phyloP scores from a whole-genome alignment of 2,113 vertebrate species.

The Ameiurus melas region DNA sequence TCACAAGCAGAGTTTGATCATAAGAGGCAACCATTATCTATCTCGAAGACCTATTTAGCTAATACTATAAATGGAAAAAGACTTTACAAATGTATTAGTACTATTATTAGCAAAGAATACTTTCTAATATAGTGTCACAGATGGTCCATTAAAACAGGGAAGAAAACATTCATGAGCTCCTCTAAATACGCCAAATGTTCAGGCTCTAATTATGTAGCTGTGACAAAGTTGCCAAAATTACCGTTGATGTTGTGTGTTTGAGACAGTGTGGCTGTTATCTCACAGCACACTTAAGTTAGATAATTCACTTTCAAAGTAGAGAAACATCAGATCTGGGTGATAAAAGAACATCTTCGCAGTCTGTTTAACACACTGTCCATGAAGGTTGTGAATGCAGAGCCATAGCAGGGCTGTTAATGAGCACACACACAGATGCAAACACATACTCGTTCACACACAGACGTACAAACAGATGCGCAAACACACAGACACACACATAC shows the following conservation, averaged over 20 bases:
- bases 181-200: neutral
- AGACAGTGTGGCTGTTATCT: neutral
- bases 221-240: neutral
- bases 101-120: neutral
- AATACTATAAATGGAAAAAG: neutral
- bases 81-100: neutral
- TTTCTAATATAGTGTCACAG: neutral
- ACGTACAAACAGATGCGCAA: neutral
- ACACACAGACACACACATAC: constrained; percentile 67
- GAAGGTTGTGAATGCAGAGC: neutral
- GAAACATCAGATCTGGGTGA: neutral
- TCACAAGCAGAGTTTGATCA: neutral
- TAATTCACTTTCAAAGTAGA: neutral
- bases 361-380: neutral
- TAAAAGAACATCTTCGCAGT: neutral
- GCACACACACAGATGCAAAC: neutral
- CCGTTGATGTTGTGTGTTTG: neutral
- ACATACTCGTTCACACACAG: neutral
- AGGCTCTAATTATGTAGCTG: neutral
- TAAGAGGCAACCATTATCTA: neutral
- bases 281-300: neutral
- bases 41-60: neutral
- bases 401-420: neutral
- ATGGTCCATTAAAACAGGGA: neutral
- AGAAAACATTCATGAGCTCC: neutral